Conservation (phyloP, 1,140 invertebrate species). For the Myzus persicae region DNA sequence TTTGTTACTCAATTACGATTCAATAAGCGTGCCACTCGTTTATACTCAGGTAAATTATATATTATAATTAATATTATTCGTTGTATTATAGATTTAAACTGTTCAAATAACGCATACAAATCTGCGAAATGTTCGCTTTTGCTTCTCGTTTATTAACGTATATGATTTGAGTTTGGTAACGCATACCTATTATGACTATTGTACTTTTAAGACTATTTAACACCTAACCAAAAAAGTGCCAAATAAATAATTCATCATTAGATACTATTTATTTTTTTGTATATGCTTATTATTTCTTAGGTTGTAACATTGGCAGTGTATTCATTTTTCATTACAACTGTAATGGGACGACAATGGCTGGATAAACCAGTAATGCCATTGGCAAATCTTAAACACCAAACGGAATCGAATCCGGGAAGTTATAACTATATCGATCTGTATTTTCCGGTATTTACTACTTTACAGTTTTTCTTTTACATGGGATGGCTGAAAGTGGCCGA, state of each 20-base stretch:
- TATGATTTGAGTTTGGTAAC: too few relatives aligned
- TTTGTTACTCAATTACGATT: slow-evolving; percentile 83
- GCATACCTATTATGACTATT: too few relatives aligned
- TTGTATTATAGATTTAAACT: background rate
- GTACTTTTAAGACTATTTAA: too few relatives aligned
- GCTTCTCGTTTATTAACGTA: too few relatives aligned
- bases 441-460: slow-evolving; percentile 86
- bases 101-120: background rate
- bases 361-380: slow-evolving; percentile 57
- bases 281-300: slow-evolving; percentile 66
- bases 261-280: background rate
- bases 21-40: slow-evolving; percentile 90
- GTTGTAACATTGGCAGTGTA: slow-evolving; percentile 93
- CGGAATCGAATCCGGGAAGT: slow-evolving; percentile 63
- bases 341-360: slow-evolving; percentile 85
- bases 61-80: background rate
- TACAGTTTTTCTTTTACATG: slow-evolving; percentile 88
- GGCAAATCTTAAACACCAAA: slow-evolving; percentile 46
- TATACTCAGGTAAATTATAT: slow-evolving; percentile 80
- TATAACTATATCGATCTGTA: slow-evolving; percentile 76
- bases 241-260: background rate
- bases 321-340: slow-evolving; percentile 83
- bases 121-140: background rate
- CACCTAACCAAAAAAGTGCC: too few relatives aligned
- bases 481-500: slow-evolving; percentile 93